Base-by-base conservation (phyloP, 2,113 vertebrate species). In the Sylvilagus bachmani region DNA sequence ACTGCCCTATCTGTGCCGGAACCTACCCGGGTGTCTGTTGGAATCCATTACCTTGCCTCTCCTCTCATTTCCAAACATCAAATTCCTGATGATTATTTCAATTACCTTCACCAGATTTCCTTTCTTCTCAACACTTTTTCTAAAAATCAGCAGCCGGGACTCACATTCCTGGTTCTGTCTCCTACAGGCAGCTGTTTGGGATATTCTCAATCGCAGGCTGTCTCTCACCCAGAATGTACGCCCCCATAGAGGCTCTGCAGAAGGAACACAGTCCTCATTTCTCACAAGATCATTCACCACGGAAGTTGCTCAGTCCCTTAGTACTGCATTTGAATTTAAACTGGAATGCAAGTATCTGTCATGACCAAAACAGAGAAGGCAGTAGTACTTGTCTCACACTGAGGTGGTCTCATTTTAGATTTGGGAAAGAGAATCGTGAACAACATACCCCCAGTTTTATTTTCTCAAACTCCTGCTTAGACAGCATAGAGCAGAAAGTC, bases 261-360 rank as follows among this genome's bases (percentile, higher is more conserved):
- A 78, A 62, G 83, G 24, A 24, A 61, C 62, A 3, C 0, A 4
- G 55, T 71, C 64, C 38, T 71, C 11, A 17, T 81, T 82, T 90
- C 69, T 86, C 66, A 73, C 22, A 85, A 74, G 55, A 27, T 71
- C 53, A 25, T 55, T 88, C n/a, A 3, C 62, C 13, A 38, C 12
- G 25, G 19, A 21, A 61, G 25, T 88, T 74, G 21, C 44, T 53
- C 24, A 66, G 55, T 36, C 69, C 22, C 53, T 93, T 58, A 22
- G 64, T 73, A 51, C 27, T 55, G 24, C 19, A 33, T 89, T 84
- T 85, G 14, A 21, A 86, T 95, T 74, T 61, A 36, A 96, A 74
- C 44, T 67, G 29, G 16, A 64, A 79, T 33, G 9, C 25, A 22
- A 12, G 9, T 87, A 81, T 33, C 78, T 36, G 16, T 92, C 24